Evolutionary conservation across 2,797 vertebrate genomes (phyloP), one percentile per base, ranked within the genome.

Genomic region (Psittacula derbiana): DNA sequence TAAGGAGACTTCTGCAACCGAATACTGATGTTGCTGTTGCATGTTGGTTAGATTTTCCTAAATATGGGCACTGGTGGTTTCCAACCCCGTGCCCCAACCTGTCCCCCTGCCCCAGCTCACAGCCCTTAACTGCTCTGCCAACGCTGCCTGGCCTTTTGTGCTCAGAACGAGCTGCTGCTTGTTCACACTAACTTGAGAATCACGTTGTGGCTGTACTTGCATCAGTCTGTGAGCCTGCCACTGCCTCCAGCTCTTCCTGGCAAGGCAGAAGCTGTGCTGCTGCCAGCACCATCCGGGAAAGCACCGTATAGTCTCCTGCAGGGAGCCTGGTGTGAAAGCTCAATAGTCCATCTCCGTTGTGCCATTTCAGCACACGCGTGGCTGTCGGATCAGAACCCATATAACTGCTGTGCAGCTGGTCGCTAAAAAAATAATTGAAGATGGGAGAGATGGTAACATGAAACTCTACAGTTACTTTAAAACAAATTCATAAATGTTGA

Each of bases 331-430:
- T 23, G 11, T 16, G 33, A 47, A 47, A 16, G 36, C 33, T 5
- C 40, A 24, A 0, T 13, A 6, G 16, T 69, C 21, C 33, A 6
- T 15, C 27, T 1, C 21, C 20, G 0, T 5, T 1, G 1, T 30
- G 61, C 38, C n/a, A 10, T 41, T 53, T 44, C 2, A 3, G 65
- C 33, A 30, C 28, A 2, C 13, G 10, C 12, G 8, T 49, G 69
- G 25, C 65, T 57, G 44, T 9, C 6, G 8, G 55, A n/a, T 52
- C 11, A 36, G 33, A 85, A 10, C 27, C n/a, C 20, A 0, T 6
- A 2, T 6, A 43, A 57, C 18, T 62, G 44, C 52, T 5, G 4
- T 31, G 55, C n/a, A 43, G 80, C 80, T 52, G n/a, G 15, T 47
- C 24, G 43, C 86, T 46, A 30, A 88, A 86, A 86, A 55, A 38